Evolutionary conservation across 2,888 invertebrate species (phyloP).

Genomic region (Acanthosoma haemorrhoidale): DNA sequence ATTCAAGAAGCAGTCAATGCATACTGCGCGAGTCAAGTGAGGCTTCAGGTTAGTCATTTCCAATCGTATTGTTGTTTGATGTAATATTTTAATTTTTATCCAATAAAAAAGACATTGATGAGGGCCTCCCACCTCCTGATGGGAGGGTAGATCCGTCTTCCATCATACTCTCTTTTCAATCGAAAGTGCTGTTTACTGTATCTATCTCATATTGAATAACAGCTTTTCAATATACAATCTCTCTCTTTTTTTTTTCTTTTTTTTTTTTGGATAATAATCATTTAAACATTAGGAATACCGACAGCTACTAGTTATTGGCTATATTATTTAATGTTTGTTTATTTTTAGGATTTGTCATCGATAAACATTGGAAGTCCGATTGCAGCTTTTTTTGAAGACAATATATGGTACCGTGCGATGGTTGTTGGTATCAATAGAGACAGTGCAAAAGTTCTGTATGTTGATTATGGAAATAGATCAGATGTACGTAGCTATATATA

Average conservation of each 20-base stretch:
- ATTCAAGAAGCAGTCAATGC: constrained; percentile 63
- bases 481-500: constrained; percentile 24
- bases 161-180: too few species aligned
- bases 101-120: too few species aligned
- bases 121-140: too few species aligned
- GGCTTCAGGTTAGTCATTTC: constrained; percentile 21
- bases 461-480: constrained; percentile 88
- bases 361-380: constrained; percentile 52
- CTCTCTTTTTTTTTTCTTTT: background rate
- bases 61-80: background rate
- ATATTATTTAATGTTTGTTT: background rate
- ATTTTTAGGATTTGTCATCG: constrained; percentile 22
- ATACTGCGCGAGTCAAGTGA: constrained; percentile 50
- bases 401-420: constrained; percentile 64
- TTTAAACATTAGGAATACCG: too few species aligned
- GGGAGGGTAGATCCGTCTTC: too few species aligned
- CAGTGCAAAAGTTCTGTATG: constrained; percentile 68
- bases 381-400: constrained; percentile 65
- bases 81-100: background rate
- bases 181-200: too few species aligned
- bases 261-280: too few species aligned
- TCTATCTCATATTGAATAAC: too few species aligned
- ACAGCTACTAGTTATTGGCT: too few species aligned
- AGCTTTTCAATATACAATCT: too few species aligned
- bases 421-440: constrained; percentile 53